Base-by-base conservation (phyloP, 2,888 invertebrate species). In the Timandra comae region DNA sequence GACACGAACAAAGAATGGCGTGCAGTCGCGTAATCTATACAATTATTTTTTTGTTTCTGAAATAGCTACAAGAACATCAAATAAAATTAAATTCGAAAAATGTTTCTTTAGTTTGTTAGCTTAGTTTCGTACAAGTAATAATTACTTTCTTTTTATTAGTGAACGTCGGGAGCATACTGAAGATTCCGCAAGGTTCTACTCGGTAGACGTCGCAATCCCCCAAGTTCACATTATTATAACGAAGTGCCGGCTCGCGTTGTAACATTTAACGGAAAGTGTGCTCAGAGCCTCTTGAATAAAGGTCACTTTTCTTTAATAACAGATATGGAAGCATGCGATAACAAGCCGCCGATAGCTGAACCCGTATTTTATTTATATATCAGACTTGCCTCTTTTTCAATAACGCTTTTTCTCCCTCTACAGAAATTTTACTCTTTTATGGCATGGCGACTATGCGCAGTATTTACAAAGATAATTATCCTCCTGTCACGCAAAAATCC, bases 221-320 rank as follows among this genome's bases (percentile, higher is more conserved):
- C 75, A 80, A 80, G 82, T 84, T 85, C 84, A 82, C 82, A 84
- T 85, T 85, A 84, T 84, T 84, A 84, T 85, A 85, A 84, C 84
- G 79, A 85, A 81, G 72, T 67, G 75, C 75, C 78, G 72, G 73
- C 77, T 64, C 63, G n/a, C 66, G 54, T 71, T 75, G 67, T 56
- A 36, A 53, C 46, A 56, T 69, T 80, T 75, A 82, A 77, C 76
- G 80, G 71, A 84, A 82, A 80, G 69, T 84, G 81, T 72, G 75
- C 84, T 74, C 73, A 79, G 77, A 65, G 78, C 71, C 76, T 49
- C 64, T 61, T 76, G 30, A 41, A 81, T 84, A 79, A 76, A 74
- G 73, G 73, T 73, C 34, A 80, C 78, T 84, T 84, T 84, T 68
- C 69, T 62, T 70, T 80, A 84, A 81, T 79, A 74, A 69, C 75